A percentile compares a stretch with the other conserved stretches of the same genome.
Conservation (phyloP, 2,888 invertebrate genomes). For the Philereme transversata region DNA sequence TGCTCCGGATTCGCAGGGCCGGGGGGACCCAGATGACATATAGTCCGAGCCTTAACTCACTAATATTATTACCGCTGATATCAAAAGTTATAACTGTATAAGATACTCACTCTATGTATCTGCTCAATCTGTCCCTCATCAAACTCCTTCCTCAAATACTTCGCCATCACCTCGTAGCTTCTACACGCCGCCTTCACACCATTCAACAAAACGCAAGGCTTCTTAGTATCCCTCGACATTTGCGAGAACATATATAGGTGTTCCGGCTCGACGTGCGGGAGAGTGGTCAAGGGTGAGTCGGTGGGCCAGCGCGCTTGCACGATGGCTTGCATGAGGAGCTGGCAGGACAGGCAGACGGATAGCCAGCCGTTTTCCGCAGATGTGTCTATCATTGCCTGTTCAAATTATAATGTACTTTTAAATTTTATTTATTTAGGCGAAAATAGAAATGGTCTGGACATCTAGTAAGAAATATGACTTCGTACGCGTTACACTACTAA, state of each 20-base stretch:
- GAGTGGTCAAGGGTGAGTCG: slow-evolving; percentile 88
- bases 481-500: no score
- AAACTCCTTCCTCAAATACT: slow-evolving; percentile 86
- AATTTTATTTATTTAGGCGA: no score
- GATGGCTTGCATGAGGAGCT: slow-evolving; percentile 93
- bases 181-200: slow-evolving; percentile 83
- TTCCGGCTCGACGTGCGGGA: slow-evolving; percentile 89
- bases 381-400: slow-evolving; percentile 97
- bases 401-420: no score
- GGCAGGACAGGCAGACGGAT: slow-evolving; percentile 89
- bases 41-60: no score
- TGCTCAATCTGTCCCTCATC: slow-evolving; percentile 88
- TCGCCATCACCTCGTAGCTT: slow-evolving; percentile 85
- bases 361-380: slow-evolving; percentile 96
- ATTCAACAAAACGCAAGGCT: slow-evolving; percentile 79
- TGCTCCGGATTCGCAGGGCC: no score
- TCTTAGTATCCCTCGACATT: slow-evolving; percentile 65
- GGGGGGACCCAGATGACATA: no score
- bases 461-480: no score
- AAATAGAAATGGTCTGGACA: no score
- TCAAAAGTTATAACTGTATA: no score
- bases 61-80: no score
- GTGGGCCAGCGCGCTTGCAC: slow-evolving; percentile 95
- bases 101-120: slow-evolving; percentile 81
- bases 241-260: slow-evolving; percentile 85